These are phyloP conservation scores for Phenganax subtilis DNA, from an alignment of 92 coral and sea anemone species.

Conservation along the genomic window DNA sequence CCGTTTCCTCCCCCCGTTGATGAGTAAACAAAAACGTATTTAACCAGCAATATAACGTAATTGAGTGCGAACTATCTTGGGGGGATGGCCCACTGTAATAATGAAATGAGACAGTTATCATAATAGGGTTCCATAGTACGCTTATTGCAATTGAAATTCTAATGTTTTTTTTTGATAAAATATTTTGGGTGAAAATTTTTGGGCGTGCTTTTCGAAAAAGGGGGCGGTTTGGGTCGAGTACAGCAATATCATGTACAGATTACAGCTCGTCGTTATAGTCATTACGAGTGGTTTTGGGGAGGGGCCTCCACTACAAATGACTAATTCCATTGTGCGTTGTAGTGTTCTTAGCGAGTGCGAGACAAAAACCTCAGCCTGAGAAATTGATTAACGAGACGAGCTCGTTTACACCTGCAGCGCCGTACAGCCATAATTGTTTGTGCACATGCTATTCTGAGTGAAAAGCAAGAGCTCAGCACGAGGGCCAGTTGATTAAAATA, in stretches of 20 bases:
- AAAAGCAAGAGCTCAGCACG: slow-evolving; percentile 37
- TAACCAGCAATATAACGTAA: slow-evolving; percentile 38
- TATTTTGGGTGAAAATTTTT: background rate
- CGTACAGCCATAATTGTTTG: slow-evolving; percentile 35
- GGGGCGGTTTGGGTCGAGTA: background rate
- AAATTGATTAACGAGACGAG: slow-evolving; percentile 42
- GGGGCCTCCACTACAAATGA: slow-evolving; percentile 39
- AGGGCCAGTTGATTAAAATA: slow-evolving; percentile 22
- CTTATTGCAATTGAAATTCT: background rate
- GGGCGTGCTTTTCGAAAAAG: background rate
- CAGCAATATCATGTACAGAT: too few relatives aligned
- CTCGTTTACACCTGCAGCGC: slow-evolving; percentile 41
- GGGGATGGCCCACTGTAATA: slow-evolving; percentile 34
- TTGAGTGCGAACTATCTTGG: slow-evolving; percentile 37
- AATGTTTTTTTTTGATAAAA: background rate
- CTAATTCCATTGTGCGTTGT: slow-evolving; percentile 46
- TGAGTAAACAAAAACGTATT: slow-evolving; percentile 42
- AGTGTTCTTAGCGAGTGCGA: slow-evolving; percentile 33
- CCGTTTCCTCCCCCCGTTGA: slow-evolving; percentile 39
- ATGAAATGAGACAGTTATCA: slow-evolving; percentile 21
- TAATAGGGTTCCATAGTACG: background rate
- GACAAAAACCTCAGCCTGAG: slow-evolving; percentile 43
- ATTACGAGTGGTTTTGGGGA: slow-evolving; percentile 38
- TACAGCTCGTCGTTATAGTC: background rate
- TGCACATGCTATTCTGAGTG: slow-evolving; percentile 42